Conservation (phyloP, 2,888 invertebrate genomes). For the Calameuta pallipes region DNA sequence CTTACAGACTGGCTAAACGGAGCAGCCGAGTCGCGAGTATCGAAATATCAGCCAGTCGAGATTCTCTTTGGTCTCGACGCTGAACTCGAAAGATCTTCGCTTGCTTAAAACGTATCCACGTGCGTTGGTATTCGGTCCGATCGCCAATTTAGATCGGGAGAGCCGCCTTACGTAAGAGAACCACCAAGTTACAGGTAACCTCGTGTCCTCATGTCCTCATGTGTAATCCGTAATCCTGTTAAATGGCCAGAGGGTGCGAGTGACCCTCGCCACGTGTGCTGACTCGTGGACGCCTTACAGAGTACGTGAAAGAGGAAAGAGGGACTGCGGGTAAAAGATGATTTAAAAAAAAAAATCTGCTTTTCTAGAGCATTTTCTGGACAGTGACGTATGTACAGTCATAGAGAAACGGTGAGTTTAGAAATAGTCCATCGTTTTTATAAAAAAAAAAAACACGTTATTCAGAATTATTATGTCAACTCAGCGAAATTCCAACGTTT, state of each 20-base stretch:
- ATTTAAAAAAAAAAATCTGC: no score
- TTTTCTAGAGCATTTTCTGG: neutral
- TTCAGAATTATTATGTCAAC: neutral
- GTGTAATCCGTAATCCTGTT: constrained; percentile 34
- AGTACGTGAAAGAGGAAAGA: neutral
- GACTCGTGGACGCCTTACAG: no score
- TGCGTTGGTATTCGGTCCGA: neutral
- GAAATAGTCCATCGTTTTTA: neutral
- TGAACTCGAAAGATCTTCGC: no score
- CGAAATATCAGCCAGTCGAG: neutral
- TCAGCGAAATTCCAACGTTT: neutral
- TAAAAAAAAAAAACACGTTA: neutral
- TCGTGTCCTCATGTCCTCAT: no score
- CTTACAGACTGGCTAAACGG: no score
- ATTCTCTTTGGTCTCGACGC: neutral
- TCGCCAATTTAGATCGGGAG: constrained; percentile 13
- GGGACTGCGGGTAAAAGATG: no score
- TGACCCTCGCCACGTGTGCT: neutral
- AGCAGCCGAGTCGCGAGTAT: no score
- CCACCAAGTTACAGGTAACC: neutral
- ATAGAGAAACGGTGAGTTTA: neutral
- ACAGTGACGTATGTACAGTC: neutral
- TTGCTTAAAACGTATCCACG: neutral
- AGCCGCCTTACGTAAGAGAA: constrained; percentile 28
- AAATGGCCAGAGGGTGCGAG: constrained; percentile 3